Conservation (phyloP, 2,888 invertebrate species). For the Metellina segmentata region DNA sequence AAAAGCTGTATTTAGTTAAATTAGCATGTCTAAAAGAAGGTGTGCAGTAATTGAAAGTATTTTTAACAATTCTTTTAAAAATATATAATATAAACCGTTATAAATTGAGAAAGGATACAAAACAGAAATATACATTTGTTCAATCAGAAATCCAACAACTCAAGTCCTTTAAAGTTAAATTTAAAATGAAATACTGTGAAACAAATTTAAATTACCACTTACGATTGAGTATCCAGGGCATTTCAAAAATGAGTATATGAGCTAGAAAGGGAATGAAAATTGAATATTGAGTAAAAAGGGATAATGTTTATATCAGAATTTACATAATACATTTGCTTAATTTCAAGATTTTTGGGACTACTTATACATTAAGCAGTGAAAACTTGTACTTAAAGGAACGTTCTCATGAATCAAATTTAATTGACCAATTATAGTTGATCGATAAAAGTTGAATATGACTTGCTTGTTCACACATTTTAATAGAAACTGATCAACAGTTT, state of each 20-base stretch:
- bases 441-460: too few species aligned
- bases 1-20: too few species aligned
- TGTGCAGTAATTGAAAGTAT: too few species aligned
- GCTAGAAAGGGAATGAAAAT: slow-evolving; percentile 84
- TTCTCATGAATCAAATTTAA: too few species aligned
- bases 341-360: not conserved
- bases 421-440: too few species aligned
- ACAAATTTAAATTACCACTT: slow-evolving; percentile 79
- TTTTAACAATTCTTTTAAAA: too few species aligned
- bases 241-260: slow-evolving; percentile 93
- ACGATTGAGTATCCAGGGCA: slow-evolving; percentile 96
- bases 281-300: not conserved
- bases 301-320: not conserved
- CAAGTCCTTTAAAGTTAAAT: not conserved
- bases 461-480: too few species aligned
- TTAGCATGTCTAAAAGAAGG: too few species aligned
- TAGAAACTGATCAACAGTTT: too few species aligned
- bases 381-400: not conserved
- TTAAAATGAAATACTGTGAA: not conserved
- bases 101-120: too few species aligned
- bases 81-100: too few species aligned
- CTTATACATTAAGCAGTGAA: not conserved
- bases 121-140: too few species aligned
- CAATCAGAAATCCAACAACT: not conserved
- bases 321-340: not conserved